phyloP scores from a whole-genome alignment of 2,888 invertebrate species.

The Dynastes tityus region DNA sequence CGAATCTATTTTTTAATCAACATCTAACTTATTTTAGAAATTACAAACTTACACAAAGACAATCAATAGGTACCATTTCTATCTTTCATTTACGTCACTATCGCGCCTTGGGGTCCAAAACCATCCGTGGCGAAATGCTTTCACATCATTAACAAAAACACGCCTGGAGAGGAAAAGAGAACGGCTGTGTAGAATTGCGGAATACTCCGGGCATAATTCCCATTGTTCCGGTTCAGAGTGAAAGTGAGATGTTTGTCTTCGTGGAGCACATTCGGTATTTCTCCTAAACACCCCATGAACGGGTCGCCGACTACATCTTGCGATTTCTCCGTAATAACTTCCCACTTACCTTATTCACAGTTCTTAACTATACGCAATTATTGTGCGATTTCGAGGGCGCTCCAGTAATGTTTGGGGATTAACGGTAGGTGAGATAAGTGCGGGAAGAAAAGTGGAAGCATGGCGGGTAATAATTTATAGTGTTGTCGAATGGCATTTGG shows the following conservation, averaged over 20 bases:
- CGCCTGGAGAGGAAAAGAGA: slow-evolving; percentile 10
- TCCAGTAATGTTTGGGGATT: slow-evolving; percentile 38
- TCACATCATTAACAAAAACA: slow-evolving; percentile 19
- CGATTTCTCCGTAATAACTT: slow-evolving; percentile 20
- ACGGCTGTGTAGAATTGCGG: slow-evolving; percentile 61
- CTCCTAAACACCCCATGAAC: slow-evolving; percentile 56
- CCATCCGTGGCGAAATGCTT: slow-evolving; percentile 5
- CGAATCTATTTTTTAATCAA: no score
- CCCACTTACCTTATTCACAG: slow-evolving; percentile 2
- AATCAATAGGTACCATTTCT: neutral
- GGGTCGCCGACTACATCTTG: slow-evolving; percentile 7
- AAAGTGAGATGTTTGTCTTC: slow-evolving; percentile 67
- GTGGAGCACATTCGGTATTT: slow-evolving; percentile 64
- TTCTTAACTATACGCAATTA: slow-evolving; percentile 26
- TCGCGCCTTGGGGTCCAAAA: slow-evolving; percentile 20
- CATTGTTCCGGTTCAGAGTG: slow-evolving; percentile 66
- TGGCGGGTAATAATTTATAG: slow-evolving; percentile 30
- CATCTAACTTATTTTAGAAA: no score
- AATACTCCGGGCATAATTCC: slow-evolving; percentile 67
- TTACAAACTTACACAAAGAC: neutral
- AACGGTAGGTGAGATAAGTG: slow-evolving; percentile 1
- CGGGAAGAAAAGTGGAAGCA: slow-evolving; percentile 15
- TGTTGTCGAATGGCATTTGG: slow-evolving; percentile 27
- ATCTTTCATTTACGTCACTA: slow-evolving; percentile 9
- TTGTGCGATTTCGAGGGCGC: slow-evolving; percentile 38